Base-by-base conservation (phyloP, 2,888 invertebrate genomes). In the Clusia tigrina region DNA sequence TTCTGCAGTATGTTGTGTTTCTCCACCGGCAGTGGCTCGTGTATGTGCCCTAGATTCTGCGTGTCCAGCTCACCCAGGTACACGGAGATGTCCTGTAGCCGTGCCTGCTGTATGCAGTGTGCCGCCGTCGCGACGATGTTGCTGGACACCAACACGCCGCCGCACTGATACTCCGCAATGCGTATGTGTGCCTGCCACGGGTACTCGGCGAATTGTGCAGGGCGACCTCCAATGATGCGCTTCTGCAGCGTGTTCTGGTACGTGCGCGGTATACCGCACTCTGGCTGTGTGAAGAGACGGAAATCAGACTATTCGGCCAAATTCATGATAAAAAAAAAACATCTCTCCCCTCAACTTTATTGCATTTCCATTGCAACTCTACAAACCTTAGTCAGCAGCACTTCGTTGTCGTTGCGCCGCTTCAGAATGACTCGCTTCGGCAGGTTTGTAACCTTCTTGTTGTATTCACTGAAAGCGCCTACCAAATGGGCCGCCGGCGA, bases 111-210 rank as follows among this genome's bases (percentile, higher is more conserved):
- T 59, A 93, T 91, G 80, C 93, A 94, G 79, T 94, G 94, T 0
- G 93, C 94, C 0, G 93, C 93, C 0, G 93, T 93, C 0, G 92
- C 91, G 2, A 93, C 90, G 72, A 81, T 81, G 80, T 88, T 87
- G 1, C 88, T 86, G 1, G 91, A 92, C 32, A 93, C 90, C 86
- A 93, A 81, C 0, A 93, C 93, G 0, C 93, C 93, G 1, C 94
- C 93, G 74, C 93, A 94, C 75, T 93, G 93, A 76, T 90, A 93
- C 71, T 91, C 90, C 0, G 90, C 89, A 70, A 93, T 92, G 76
- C 93, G 88, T 66, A 94, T 91, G 73, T 93, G 93, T 0, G 92
- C 92, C 79, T 93, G 93, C 93, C 93, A 94, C 0, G 94, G 93
- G 76, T 92, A 91, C 84, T 92, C 92, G 0, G 83, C 84, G 54